A percentile compares a stretch with the other conserved stretches of the same genome.
Evolutionary conservation across 2,113 vertebrate species (phyloP).

Genomic region (Tympanuchus pallidicinctus): DNA sequence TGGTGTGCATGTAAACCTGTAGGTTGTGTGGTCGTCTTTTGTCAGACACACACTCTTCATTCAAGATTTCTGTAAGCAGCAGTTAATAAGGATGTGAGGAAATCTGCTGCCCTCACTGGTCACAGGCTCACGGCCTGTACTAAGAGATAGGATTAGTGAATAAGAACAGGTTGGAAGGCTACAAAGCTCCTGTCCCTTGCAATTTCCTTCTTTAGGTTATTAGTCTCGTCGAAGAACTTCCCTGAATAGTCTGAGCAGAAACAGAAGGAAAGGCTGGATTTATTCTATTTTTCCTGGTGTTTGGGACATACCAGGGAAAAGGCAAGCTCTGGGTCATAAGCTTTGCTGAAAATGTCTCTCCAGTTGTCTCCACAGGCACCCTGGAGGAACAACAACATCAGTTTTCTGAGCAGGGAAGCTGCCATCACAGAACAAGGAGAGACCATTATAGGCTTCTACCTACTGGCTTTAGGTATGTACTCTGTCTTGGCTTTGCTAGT

Average conservation of each 20-base stretch:
- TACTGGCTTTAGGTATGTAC: constrained; percentile 82
- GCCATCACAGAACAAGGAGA: constrained; percentile 85
- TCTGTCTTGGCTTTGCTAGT: neutral
- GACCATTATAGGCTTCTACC: constrained; percentile 84
- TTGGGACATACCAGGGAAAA: constrained; percentile 14
- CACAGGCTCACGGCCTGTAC: constrained; percentile 35
- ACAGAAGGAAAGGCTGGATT: neutral
- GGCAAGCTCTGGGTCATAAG: constrained; percentile 6
- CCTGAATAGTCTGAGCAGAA: constrained; percentile 8
- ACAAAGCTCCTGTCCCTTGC: constrained; percentile 50
- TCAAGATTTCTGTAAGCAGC: neutral
- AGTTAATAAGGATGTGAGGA: constrained; percentile 17
- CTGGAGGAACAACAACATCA: constrained; percentile 89
- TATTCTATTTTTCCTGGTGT: neutral
- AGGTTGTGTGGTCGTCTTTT: neutral
- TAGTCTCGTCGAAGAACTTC: constrained; percentile 45
- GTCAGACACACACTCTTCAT: neutral
- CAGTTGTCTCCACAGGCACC: constrained; percentile 81
- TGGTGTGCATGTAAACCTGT: neutral
- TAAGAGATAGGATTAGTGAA: constrained; percentile 75
- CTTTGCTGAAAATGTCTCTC: constrained; percentile 76
- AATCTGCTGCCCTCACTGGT: constrained; percentile 15
- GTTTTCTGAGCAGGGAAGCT: constrained; percentile 78
- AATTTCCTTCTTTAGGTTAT: constrained; percentile 65
- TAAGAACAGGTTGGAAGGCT: constrained; percentile 56